Base-by-base conservation (phyloP, 1,140 invertebrate species). In the Carcinoscorpius rotundicauda region DNA sequence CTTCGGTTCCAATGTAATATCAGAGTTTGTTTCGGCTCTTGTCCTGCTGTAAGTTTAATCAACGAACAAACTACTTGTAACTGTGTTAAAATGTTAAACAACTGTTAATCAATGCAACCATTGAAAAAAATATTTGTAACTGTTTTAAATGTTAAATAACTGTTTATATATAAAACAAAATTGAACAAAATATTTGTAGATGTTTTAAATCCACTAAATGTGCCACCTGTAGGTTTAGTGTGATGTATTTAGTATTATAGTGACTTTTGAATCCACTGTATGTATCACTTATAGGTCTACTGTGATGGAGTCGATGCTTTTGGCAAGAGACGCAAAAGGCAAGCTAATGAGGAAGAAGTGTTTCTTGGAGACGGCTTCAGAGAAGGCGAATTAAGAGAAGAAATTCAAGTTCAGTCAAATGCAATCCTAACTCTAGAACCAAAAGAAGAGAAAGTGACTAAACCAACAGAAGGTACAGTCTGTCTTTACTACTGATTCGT, bases 1-100 rank as follows among this genome's bases (percentile, higher is more conserved):
- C 91, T 96, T 71, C 81, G 91, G 76, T 96, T 96, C 88, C 91
- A 95, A 76, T 96, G 93, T 76, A 95, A 94, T 75, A 93, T 96
- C 74, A 82, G 92, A 58, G 91, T 96, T 4, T 96, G 93, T 81
- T 96, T 96, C 74, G 91, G 91, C 76, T 88, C 86, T 78, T 96
- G 93, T 79, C 92, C 93, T 82, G 92, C 93, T 66, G 91, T 90
- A 81, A 83, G 85, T 81, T 5, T 11, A 6, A 10, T 6, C 8
- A 29, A 29, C 29, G 29, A 29, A 29, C 29, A 29, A 29, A 29
- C 29, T 29, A 29, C 29, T 29, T 29, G 29, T 29, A 29, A 29
- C 29, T 29, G 29, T 29, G 29, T 29, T 29, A 29, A 29, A 29
- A 29, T 29, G 29, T 29, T 29, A 29, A 29, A 29, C 2, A 29